A percentile compares a stretch with the other conserved stretches of the same genome.
Evolutionary conservation across 2,888 invertebrate species (phyloP).

Genomic region (Aspidiotus rigidus): DNA sequence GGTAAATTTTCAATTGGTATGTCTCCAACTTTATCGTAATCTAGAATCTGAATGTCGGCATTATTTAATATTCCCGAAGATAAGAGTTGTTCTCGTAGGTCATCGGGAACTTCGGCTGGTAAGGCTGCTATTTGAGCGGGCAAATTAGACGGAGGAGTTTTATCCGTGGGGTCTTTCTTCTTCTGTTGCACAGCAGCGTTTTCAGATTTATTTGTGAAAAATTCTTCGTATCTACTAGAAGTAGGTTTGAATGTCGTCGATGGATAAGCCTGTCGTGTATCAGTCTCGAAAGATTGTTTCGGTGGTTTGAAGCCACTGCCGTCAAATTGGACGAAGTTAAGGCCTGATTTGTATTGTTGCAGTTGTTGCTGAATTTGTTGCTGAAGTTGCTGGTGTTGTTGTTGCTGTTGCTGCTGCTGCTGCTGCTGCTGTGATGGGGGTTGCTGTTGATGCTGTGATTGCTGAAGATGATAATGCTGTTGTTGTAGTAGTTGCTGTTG

Average conservation of each 20-base stretch:
- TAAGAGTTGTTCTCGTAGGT: slow-evolving; percentile 68
- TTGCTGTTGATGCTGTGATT: slow-evolving; percentile 47
- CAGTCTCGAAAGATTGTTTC: slow-evolving; percentile 11
- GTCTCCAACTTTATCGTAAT: slow-evolving; percentile 80
- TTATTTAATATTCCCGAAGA: slow-evolving; percentile 78
- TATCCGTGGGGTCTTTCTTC: slow-evolving; percentile 39
- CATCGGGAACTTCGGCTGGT: slow-evolving; percentile 78
- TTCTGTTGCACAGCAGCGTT: background rate
- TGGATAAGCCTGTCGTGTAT: background rate
- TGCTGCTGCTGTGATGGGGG: slow-evolving; percentile 43
- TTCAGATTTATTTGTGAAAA: background rate
- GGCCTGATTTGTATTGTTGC: background rate
- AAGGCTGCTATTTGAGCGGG: slow-evolving; percentile 46
- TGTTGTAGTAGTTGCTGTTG: slow-evolving; percentile 48
- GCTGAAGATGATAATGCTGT: slow-evolving; percentile 48
- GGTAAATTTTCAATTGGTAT: slow-evolving; percentile 72
- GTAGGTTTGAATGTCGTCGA: background rate
- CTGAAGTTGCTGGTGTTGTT: slow-evolving; percentile 1
- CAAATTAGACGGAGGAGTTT: slow-evolving; percentile 38
- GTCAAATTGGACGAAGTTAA: background rate
- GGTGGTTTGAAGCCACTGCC: slow-evolving; percentile 5
- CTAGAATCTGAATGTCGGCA: slow-evolving; percentile 76
- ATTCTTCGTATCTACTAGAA: background rate
- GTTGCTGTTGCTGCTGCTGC: background rate
- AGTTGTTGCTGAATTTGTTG: background rate